phyloP scores from a whole-genome alignment of 2,888 invertebrate species.

The Teinopalpus imperialis region DNA sequence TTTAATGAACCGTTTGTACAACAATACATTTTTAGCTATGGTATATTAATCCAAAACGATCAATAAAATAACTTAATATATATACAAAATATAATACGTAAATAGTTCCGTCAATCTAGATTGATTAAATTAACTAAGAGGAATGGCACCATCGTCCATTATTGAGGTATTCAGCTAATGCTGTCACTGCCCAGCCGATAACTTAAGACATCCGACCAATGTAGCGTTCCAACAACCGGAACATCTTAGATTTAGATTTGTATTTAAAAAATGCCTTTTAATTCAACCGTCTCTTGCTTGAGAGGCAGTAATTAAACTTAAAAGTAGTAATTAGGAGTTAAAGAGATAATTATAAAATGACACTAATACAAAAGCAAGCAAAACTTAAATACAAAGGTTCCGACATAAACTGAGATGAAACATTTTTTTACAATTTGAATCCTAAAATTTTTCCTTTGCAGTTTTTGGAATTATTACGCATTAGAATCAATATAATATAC shows the following conservation, averaged over 20 bases:
- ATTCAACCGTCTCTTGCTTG: conserved; percentile 2
- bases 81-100: too few species aligned
- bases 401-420: conserved; percentile 4
- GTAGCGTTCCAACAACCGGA: conserved; percentile 1
- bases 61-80: too few species aligned
- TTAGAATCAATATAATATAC: too few species aligned
- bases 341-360: conserved; percentile 19
- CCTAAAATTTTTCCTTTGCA: too few species aligned
- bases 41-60: too few species aligned
- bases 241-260: conserved; percentile 12
- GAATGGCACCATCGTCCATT: neutral
- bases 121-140: neutral
- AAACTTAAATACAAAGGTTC: conserved; percentile 3
- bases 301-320: conserved; percentile 6
- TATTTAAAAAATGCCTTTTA: conserved; percentile 12
- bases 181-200: neutral
- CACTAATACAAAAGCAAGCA: conserved; percentile 7
- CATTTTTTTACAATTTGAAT: too few species aligned
- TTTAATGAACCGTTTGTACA: too few species aligned
- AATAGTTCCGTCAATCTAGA: too few species aligned
- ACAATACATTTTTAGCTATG: too few species aligned
- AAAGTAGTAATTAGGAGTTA: conserved; percentile 1
- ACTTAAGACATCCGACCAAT: conserved; percentile 5
- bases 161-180: conserved; percentile 5
- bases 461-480: too few species aligned